Evolutionary conservation across 1,140 invertebrate genomes (phyloP).

Genomic region (Anagrus nilaparvatae): DNA sequence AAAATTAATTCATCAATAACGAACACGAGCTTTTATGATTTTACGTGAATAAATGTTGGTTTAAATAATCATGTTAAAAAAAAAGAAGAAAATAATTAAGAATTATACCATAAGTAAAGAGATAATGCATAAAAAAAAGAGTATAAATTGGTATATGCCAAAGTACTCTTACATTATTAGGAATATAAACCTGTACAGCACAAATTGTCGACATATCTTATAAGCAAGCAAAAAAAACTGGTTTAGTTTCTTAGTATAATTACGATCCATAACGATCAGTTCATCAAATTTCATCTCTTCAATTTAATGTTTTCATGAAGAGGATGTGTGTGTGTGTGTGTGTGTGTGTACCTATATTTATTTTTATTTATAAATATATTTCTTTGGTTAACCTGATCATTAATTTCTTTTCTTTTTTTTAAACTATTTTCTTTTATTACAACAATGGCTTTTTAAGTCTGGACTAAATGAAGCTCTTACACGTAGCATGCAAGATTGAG

Average conservation of each 20-base stretch:
- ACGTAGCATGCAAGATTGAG: slow-evolving; percentile 24
- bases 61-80: too few species aligned
- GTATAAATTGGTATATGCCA: too few species aligned
- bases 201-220: too few species aligned
- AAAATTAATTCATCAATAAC: too few species aligned
- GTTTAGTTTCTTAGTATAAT: slow-evolving; percentile 28
- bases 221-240: slow-evolving; percentile 16
- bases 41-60: too few species aligned
- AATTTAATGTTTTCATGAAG: slow-evolving; percentile 6
- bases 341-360: not conserved
- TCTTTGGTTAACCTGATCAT: slow-evolving; percentile 15
- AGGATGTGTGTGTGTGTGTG: slow-evolving; percentile 6
- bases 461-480: slow-evolving; percentile 34
- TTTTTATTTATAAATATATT: slow-evolving; percentile 12
- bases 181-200: too few species aligned
- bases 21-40: too few species aligned
- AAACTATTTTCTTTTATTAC: slow-evolving; percentile 5
- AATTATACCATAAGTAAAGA: too few species aligned
- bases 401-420: slow-evolving; percentile 8
- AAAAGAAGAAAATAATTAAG: too few species aligned
- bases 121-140: too few species aligned
- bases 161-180: too few species aligned
- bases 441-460: too few species aligned
- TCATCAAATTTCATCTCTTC: slow-evolving; percentile 32
- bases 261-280: slow-evolving; percentile 37